Percentiles rank a stretch among this genome's conserved stretches.
These are phyloP conservation scores for Apis laboriosa DNA, from an alignment of 1,140 invertebrate genomes.

Conservation along the genomic window DNA sequence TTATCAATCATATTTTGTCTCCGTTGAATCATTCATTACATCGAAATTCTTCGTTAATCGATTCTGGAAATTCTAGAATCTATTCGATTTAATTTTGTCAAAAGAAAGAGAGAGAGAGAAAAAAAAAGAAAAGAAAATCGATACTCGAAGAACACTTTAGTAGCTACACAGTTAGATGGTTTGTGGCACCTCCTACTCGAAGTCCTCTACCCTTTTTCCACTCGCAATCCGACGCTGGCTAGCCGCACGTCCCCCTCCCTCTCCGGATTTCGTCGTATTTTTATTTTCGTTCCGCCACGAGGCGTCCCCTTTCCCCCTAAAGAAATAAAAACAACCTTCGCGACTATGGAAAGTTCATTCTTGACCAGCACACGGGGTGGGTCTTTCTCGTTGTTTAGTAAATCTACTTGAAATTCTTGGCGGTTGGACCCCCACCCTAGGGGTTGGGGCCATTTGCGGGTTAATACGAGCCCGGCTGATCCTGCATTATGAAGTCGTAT, in stretches of 20 bases:
- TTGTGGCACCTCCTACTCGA: not conserved
- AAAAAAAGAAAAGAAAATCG: not conserved
- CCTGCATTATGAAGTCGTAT: conserved; percentile 52
- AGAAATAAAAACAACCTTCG: conserved; percentile 67
- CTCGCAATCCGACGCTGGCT: conserved; percentile 6
- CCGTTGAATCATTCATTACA: too few relatives aligned
- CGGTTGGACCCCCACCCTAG: conserved; percentile 31
- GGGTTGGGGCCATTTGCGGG: conserved; percentile 30
- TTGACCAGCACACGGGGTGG: not conserved
- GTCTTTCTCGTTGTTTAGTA: conserved; percentile 56
- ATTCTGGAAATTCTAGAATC: too few relatives aligned
- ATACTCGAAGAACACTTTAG: not conserved
- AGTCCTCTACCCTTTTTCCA: not conserved
- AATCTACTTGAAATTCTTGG: conserved; percentile 63
- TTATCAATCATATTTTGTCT: too few relatives aligned
- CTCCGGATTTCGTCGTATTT: not conserved
- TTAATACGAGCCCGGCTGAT: conserved; percentile 45
- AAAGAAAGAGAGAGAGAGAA: too few relatives aligned
- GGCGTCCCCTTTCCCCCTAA: conserved; percentile 9
- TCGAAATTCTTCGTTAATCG: too few relatives aligned
- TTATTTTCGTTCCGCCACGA: conserved; percentile 43
- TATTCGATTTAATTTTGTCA: too few relatives aligned
- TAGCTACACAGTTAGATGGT: not conserved
- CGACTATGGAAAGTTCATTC: conserved; percentile 51
- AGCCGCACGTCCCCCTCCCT: too few relatives aligned